Base-by-base conservation (phyloP, 2,797 vertebrate species). In the Amazonetta brasiliensis region DNA sequence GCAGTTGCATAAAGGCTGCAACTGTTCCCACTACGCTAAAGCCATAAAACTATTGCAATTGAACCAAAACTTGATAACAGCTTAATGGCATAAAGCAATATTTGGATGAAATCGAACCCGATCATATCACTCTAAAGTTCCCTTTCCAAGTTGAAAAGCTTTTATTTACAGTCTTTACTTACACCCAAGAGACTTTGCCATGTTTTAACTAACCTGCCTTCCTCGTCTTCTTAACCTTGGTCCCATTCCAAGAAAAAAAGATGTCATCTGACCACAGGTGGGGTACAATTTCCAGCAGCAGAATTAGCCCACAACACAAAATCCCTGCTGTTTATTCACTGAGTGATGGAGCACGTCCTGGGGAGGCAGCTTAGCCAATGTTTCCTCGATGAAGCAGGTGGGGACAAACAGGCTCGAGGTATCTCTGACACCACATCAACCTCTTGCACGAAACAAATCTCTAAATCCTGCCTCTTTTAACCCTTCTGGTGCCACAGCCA, bases 181-280 rank as follows among this genome's bases (percentile, higher is more conserved):
- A 80, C 48, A 84, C 87, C 22, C 92, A 89, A 83, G 89, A 94
- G 90, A 87, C 72, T 91, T 1, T n/a, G 84, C 92, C 88, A 94
- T 91, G 93, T 84, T 96, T 97, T 85, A 93, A 93, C 88, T 93
- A 95, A 95, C 81, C 92, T 95, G 68, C 88, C 79, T 97, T 95
- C 88, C 94, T 91, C 78, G 88, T 92, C 96, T 91, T 94, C 93
- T 96, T 96, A 96, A 96, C 94, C 88, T 96, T 95, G 92, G 94
- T 92, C 28, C 46, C 46, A 59, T 95, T 93, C 93, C 94, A 95
- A 94, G 54, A 90, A 90, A 97, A 64, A 96, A 84, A 95, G 84
- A 94, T 95, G 90, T 87, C 96, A 91, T 80, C 66, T 97, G 75
- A 92, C 89, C 86, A 96, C 4, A 0, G 79, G 89, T 30, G 44